Conservation (phyloP, 2,113 vertebrate genomes). For the Trinectes maculatus region DNA sequence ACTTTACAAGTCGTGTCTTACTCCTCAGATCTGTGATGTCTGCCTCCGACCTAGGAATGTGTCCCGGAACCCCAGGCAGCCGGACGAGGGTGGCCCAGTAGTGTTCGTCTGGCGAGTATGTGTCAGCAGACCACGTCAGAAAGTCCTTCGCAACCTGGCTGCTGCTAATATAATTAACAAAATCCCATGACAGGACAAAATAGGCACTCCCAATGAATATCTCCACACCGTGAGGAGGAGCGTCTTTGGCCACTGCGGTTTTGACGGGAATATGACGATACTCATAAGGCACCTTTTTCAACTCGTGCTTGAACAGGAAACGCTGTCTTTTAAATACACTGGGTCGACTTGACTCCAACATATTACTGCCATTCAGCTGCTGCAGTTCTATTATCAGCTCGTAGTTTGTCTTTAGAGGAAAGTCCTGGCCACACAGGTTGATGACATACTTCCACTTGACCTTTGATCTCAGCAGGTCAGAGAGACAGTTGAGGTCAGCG, state of each 20-base stretch:
- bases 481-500: slow-evolving; percentile 92
- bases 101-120: slow-evolving; percentile 94
- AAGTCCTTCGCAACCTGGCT: slow-evolving; percentile 86
- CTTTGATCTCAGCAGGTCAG: slow-evolving; percentile 85
- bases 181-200: slow-evolving; percentile 88
- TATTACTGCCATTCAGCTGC: slow-evolving; percentile 86
- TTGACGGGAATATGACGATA: slow-evolving; percentile 84
- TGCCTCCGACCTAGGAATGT: slow-evolving; percentile 78
- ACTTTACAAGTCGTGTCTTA: slow-evolving; percentile 94
- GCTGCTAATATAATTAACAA: slow-evolving; percentile 81
- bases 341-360: slow-evolving; percentile 89
- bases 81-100: slow-evolving; percentile 93
- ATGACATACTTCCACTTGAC: slow-evolving; percentile 91
- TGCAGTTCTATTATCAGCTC: slow-evolving; percentile 88
- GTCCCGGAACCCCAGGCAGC: slow-evolving; percentile 88
- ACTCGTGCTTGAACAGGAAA: slow-evolving; percentile 86
- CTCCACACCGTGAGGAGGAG: slow-evolving; percentile 85
- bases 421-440: slow-evolving; percentile 95
- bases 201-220: slow-evolving; percentile 94
- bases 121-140: slow-evolving; percentile 90
- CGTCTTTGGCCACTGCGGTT: slow-evolving; percentile 82
- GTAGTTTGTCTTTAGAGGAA: slow-evolving; percentile 90
- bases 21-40: slow-evolving; percentile 91
- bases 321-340: slow-evolving; percentile 86
- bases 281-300: slow-evolving; percentile 84